phyloP scores from a whole-genome alignment of 2,113 vertebrate species.

The Choloepus hoffmanni region DNA sequence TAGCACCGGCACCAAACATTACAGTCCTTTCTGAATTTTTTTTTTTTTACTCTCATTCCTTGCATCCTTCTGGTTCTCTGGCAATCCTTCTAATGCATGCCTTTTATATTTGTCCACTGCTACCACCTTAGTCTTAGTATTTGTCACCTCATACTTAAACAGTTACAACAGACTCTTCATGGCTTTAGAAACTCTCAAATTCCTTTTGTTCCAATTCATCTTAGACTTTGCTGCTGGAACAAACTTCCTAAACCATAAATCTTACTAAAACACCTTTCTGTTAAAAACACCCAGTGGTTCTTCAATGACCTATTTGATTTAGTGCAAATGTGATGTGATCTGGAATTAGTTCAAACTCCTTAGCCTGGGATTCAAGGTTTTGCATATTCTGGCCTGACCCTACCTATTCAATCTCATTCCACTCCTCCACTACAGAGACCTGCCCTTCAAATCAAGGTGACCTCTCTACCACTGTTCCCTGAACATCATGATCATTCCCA shows the following conservation, averaged over 20 bases:
- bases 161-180: background rate
- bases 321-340: background rate
- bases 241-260: slow-evolving; percentile 23
- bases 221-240: slow-evolving; percentile 11
- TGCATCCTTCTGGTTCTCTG: background rate
- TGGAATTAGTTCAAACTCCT: background rate
- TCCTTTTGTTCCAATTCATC: slow-evolving; percentile 38
- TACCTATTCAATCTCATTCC: background rate
- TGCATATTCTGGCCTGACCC: background rate
- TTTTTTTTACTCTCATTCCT: background rate
- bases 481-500: background rate
- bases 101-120: background rate
- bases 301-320: background rate
- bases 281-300: background rate
- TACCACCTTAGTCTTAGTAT: background rate
- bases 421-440: background rate
- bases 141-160: background rate
- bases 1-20: background rate
- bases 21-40: background rate
- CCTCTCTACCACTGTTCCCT: background rate
- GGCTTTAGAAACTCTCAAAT: background rate
- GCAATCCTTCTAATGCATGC: background rate
- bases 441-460: background rate
- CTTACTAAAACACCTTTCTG: background rate
- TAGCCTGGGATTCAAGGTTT: background rate